phyloP scores from a whole-genome alignment of 2,888 invertebrate species.

The Rugalucina vietnamica region DNA sequence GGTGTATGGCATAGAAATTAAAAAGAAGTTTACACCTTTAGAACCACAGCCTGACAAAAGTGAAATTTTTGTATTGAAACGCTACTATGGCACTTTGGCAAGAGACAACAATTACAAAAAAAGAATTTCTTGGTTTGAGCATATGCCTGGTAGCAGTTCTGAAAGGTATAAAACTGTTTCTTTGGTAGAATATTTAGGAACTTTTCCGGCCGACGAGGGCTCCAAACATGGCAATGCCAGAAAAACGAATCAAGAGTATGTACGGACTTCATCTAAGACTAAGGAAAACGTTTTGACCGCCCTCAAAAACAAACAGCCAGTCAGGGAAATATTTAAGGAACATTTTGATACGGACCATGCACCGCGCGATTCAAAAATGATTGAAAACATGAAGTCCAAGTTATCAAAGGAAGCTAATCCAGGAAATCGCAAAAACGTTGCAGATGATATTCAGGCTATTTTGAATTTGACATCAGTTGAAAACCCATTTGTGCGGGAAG shows the following conservation, averaged over 20 bases:
- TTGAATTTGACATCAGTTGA: background rate
- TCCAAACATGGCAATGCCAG: constrained; percentile 15
- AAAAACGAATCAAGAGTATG: constrained; percentile 15
- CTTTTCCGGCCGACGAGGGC: background rate
- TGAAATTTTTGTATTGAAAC: constrained; percentile 15
- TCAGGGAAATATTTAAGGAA: background rate
- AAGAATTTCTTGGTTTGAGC: constrained; percentile 19
- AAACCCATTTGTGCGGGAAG: background rate
- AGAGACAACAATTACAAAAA: constrained; percentile 27
- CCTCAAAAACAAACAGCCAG: background rate
- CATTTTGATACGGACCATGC: background rate
- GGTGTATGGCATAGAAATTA: constrained; percentile 13
- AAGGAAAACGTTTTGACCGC: background rate
- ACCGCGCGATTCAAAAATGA: background rate
- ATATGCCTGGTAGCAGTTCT: background rate
- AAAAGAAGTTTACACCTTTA: constrained; percentile 30
- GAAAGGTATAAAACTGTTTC: background rate
- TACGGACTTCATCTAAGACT: background rate
- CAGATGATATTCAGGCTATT: background rate
- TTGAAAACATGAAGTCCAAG: background rate
- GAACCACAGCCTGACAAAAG: constrained; percentile 22
- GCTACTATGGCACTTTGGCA: constrained; percentile 18
- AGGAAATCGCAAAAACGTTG: background rate
- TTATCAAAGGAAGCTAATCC: background rate
- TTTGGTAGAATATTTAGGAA: constrained; percentile 20